Conservation (phyloP, 1,140 invertebrate species). For the Drosophila orosa region DNA sequence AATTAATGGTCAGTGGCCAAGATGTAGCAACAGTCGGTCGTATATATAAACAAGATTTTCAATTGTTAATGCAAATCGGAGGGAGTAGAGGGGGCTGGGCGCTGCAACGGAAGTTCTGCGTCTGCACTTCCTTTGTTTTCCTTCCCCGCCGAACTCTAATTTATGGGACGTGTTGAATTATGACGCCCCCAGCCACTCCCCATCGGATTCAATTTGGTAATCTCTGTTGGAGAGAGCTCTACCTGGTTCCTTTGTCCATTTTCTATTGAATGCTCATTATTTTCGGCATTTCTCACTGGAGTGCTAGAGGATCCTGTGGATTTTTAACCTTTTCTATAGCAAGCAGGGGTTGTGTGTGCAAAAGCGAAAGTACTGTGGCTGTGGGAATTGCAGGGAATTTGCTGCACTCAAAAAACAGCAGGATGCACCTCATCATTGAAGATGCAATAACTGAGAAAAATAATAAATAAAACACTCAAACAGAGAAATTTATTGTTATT, state of each 20-base stretch:
- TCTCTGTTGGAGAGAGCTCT: constrained; percentile 17
- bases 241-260: constrained; percentile 53
- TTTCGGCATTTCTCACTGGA: constrained; percentile 63
- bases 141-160: constrained; percentile 17
- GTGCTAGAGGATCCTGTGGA: constrained; percentile 46
- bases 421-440: background rate
- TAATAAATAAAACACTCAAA: background rate
- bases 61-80: constrained; percentile 66
- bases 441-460: background rate
- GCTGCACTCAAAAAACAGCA: constrained; percentile 3
- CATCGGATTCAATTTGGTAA: constrained; percentile 46
- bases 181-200: constrained; percentile 9
- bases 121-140: constrained; percentile 55
- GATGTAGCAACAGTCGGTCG: constrained; percentile 34
- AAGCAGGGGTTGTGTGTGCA: constrained; percentile 54
- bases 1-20: constrained; percentile 57
- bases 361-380: background rate
- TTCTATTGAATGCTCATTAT: constrained; percentile 77
- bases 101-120: constrained; percentile 52
- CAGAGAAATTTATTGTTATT: background rate
- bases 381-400: constrained; percentile 6
- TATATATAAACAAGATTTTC: constrained; percentile 50
- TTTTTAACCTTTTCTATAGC: constrained; percentile 22
- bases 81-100: background rate
- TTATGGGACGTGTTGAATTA: constrained; percentile 48